Evolutionary conservation across 1,140 invertebrate genomes (phyloP).

Genomic region (Drosophila chauvacae): DNA sequence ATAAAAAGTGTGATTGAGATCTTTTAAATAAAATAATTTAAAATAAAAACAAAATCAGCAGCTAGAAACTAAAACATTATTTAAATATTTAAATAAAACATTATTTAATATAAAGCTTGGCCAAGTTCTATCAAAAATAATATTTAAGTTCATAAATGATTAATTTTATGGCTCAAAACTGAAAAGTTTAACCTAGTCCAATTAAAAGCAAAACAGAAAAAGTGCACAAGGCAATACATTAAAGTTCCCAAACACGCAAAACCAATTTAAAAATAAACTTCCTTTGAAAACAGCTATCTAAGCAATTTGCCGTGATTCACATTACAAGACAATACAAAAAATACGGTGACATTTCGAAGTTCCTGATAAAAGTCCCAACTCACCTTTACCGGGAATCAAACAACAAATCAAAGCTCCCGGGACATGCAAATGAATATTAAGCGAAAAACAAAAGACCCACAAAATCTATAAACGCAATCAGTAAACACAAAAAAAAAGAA

Average conservation of each 20-base stretch:
- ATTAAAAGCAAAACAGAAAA: not conserved
- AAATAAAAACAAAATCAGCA: no score
- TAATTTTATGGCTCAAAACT: not conserved
- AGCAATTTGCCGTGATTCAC: slow-evolving; percentile 42
- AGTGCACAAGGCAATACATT: not conserved
- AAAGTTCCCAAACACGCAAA: not conserved
- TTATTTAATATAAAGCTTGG: no score
- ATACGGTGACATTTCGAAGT: slow-evolving; percentile 41
- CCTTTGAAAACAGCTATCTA: slow-evolving; percentile 6
- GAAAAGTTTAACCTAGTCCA: not conserved
- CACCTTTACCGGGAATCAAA: slow-evolving; percentile 44
- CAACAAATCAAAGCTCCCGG: slow-evolving; percentile 21
- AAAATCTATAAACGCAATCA: slow-evolving; percentile 44
- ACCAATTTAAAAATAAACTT: slow-evolving; percentile 30
- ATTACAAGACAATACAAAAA: slow-evolving; percentile 33
- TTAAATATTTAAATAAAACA: no score
- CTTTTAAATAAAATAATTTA: not conserved
- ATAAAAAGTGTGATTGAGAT: no score
- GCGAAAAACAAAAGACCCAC: slow-evolving; percentile 39
- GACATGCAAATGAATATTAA: slow-evolving; percentile 49
- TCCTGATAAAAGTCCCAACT: slow-evolving; percentile 26
- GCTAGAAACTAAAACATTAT: no score
- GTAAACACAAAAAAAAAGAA: slow-evolving; percentile 35
- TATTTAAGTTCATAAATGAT: not conserved
- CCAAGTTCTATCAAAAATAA: not conserved